Percentiles rank a stretch among this genome's conserved stretches.
These are phyloP conservation scores for Cryptotermes secundus DNA, from an alignment of 1,140 invertebrate genomes.

Conservation along the genomic window DNA sequence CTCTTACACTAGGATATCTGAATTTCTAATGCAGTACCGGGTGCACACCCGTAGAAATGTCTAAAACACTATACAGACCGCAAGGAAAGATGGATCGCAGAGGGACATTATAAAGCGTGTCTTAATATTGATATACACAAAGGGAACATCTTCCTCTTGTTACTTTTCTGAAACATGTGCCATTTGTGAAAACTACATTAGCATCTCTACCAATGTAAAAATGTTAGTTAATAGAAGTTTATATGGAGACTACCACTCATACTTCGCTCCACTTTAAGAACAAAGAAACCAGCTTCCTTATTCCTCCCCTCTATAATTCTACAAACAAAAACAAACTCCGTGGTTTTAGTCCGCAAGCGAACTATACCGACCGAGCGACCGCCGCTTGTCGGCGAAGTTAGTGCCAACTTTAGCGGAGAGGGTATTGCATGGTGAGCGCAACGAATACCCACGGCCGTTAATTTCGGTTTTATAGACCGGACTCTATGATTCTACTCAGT, in stretches of 20 bases:
- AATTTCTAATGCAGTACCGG: not conserved
- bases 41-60: not conserved
- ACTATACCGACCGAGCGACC: too few species aligned
- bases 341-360: too few species aligned
- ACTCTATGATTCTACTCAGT: too few species aligned
- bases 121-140: not conserved
- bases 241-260: not conserved
- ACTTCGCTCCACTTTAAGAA: not conserved
- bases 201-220: not conserved
- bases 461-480: too few species aligned
- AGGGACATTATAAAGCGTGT: not conserved
- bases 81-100: not conserved
- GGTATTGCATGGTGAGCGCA: too few species aligned
- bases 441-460: too few species aligned
- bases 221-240: not conserved
- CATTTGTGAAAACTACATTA: conserved; percentile 1
- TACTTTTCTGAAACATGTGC: not conserved
- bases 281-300: too few species aligned
- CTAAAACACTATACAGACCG: not conserved
- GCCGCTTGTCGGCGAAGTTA: too few species aligned
- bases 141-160: not conserved
- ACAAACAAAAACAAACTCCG: too few species aligned
- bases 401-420: too few species aligned
- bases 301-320: too few species aligned
- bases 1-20: not conserved